Evolutionary conservation across 2,797 vertebrate species (phyloP).

Genomic region (Cyclopterus lumpus): DNA sequence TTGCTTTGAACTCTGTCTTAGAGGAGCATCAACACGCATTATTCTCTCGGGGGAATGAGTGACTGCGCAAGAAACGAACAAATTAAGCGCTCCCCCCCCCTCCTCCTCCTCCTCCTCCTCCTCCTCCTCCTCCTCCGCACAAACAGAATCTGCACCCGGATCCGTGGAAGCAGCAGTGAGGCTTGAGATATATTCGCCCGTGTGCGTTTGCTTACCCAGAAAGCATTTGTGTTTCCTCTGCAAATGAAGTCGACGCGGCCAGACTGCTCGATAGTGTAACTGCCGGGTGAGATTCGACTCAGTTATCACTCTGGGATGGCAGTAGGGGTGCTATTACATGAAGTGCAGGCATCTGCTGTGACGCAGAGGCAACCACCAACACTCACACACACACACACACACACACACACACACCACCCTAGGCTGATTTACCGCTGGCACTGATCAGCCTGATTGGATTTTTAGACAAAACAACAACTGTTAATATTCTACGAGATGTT

Average conservation of each 20-base stretch:
- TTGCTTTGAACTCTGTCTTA: constrained; percentile 21
- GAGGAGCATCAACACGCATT: neutral
- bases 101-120: too few species aligned
- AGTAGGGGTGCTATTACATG: constrained; percentile 38
- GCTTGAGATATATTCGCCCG: constrained; percentile 38
- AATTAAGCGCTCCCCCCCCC: too few species aligned
- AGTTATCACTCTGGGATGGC: constrained; percentile 41
- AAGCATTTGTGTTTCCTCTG: constrained; percentile 61
- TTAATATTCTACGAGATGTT: neutral
- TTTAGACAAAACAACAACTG: constrained; percentile 28
- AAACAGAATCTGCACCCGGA: constrained; percentile 33
- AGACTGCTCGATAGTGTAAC: constrained; percentile 46
- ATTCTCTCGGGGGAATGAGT: constrained; percentile 29
- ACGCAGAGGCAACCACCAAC: constrained; percentile 17
- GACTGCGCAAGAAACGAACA: constrained; percentile 22
- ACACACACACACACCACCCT: too few species aligned
- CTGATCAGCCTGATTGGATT: constrained; percentile 22
- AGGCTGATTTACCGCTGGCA: constrained; percentile 40
- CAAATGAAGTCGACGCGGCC: constrained; percentile 38
- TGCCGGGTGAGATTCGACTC: constrained; percentile 53
- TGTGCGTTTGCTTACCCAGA: constrained; percentile 43
- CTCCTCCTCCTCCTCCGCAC: constrained; percentile 6
- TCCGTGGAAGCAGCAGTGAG: constrained; percentile 16
- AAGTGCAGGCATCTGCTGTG: constrained; percentile 57
- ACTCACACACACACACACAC: too few species aligned